These are phyloP conservation scores for Lycorma delicatula DNA, from an alignment of 1,140 invertebrate species.

Conservation along the genomic window DNA sequence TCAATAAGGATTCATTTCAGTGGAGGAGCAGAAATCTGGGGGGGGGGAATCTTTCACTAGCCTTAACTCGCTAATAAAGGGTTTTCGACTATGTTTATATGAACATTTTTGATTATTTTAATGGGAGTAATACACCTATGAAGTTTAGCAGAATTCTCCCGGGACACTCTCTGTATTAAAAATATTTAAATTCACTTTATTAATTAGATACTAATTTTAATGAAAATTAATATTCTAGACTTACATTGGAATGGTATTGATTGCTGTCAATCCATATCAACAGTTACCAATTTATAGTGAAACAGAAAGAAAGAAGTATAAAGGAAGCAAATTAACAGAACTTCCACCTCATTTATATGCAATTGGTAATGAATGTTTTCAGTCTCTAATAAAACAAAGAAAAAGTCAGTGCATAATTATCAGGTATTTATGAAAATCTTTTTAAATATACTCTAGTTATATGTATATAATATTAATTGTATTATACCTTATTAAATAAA, in stretches of 20 bases:
- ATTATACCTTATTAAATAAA: background rate
- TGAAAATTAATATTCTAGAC: constrained; percentile 51
- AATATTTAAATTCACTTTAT: too few relatives aligned
- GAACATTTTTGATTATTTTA: too few relatives aligned
- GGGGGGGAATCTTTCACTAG: too few relatives aligned
- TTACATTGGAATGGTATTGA: constrained; percentile 85
- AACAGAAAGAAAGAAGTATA: constrained; percentile 75
- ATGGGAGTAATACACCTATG: too few relatives aligned
- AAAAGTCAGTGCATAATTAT: constrained; percentile 89
- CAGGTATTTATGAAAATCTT: constrained; percentile 41
- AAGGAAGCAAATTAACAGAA: constrained; percentile 71
- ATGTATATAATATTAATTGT: too few relatives aligned
- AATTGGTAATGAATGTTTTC: constrained; percentile 81
- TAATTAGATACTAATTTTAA: background rate
- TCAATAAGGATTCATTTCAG: too few relatives aligned
- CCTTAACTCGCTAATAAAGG: too few relatives aligned
- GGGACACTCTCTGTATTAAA: too few relatives aligned
- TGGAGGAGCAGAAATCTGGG: too few relatives aligned
- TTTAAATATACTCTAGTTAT: too few relatives aligned
- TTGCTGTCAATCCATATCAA: constrained; percentile 91
- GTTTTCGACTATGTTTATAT: too few relatives aligned
- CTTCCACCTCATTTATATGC: constrained; percentile 90
- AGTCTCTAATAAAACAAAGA: constrained; percentile 62
- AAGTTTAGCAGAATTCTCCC: too few relatives aligned
- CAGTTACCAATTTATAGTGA: constrained; percentile 84